Evolutionary conservation across 2,113 vertebrate genomes (phyloP), one percentile per base, ranked within the genome.

Genomic region (Sylvia atricapilla): DNA sequence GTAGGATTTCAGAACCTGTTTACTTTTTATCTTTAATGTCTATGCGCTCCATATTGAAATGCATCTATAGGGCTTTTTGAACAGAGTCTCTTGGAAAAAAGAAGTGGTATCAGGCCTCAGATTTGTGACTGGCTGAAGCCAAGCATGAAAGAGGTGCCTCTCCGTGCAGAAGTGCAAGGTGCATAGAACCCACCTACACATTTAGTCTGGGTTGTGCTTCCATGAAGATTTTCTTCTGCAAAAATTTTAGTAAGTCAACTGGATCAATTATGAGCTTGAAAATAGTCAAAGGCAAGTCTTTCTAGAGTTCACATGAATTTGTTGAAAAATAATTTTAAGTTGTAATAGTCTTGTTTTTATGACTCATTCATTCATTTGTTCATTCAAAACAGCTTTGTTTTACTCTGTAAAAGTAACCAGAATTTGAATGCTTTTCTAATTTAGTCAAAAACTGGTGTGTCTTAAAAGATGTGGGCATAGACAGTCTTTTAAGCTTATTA

Each of bases 111-210:
- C 22, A 64, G 15, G 12, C 21, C 77, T 69, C 18, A 43, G 2
- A 56, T 69, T 50, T 78, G 30, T 56, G 25, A 39, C 27, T 72
- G 35, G 6, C 14, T 63, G 31, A 89, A 89, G 21, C 7, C 8
- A 73, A 7, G 6, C 16, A 14, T 1, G 3, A 44, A 58, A 41
- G 14, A 62, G 3, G 2, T 25, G 5, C 8, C n/a, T 67, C 16
- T 44, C 16, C 1, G 4, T 20, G 30, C 10, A 37, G n/a, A 85
- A 58, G 14, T 11, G 10, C 18, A 41, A 1, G 1, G 3, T n/a
- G 6, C 1, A 1, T 18, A 67, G n/a, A 81, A 60, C 15, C 11
- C 4, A 16, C 17, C 27, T 3, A 22, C 4, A 35, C 10, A 37
- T 59, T 82, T 17, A 60, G 6, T 28, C 30, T 35, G 5, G 3